Base-by-base conservation (phyloP, 2,888 invertebrate species). In the Apotomis turbidana region DNA sequence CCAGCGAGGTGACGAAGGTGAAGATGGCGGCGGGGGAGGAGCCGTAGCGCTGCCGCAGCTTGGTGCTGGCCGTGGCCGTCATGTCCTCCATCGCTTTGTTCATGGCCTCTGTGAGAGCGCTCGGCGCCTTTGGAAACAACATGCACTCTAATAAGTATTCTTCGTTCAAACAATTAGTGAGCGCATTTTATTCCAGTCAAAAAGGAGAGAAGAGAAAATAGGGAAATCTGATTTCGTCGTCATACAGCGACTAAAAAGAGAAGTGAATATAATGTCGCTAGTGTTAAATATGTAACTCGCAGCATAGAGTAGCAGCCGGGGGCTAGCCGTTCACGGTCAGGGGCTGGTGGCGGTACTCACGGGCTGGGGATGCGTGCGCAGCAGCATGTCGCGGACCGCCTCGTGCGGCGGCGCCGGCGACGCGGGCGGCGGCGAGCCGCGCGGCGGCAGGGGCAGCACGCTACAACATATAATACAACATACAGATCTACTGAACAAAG, bases 51-150 rank as follows among this genome's bases (percentile, higher is more conserved):
- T 96, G 96, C 83, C 96, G 96, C 81, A 96, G 96, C 83, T 97
- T 97, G 75, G 96, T 94, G 84, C 97, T 96, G 4, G 98, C 98
- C 77, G 96, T 96, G 82, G 96, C 96, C 5, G 98, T 97, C 96
- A 99, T 97, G 89, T 98, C 98, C 84, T 98, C 98, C 97, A 98
- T 98, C 41, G 97, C 96, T 83, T 97, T 97, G 58, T 97, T 97
- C 95, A 98, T 97, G 66, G 98, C 98, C 85, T 97, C 97, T 0
- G 97, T 96, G 76, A 98, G 94, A 80, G 95, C 96, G 63, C 96
- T 96, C 12, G 95, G 94, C 68, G 94, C 94, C 96, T 96, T 83
- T 13, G 80, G 0, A 0, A 59, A 27, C 46, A 12, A 68, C 9
- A 27, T 12, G 27, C 27, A 27, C 27, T 27, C 27, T 27, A 2